A percentile compares a stretch with the other conserved stretches of the same genome.
Evolutionary conservation across 1,140 invertebrate species (phyloP).

Genomic region (Plodia interpunctella): DNA sequence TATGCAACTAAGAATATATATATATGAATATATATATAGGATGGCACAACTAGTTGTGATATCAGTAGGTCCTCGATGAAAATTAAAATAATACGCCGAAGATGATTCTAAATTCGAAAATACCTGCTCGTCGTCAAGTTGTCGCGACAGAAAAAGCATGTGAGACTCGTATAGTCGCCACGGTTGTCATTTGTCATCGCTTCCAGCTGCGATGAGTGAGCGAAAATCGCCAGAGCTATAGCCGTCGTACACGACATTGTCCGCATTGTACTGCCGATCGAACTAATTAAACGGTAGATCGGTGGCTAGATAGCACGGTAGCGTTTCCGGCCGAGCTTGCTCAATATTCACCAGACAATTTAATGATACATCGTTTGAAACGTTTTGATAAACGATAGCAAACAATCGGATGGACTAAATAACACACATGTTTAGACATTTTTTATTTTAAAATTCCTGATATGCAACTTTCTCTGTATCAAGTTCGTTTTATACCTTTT

Average conservation of each 20-base stretch:
- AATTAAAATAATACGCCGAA: neutral
- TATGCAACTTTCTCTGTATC: no score
- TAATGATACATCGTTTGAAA: conserved; percentile 38
- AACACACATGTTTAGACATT: neutral
- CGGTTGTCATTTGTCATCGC: conserved; percentile 50
- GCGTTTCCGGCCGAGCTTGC: conserved; percentile 69
- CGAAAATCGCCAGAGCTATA: conserved; percentile 50
- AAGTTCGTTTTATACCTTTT: no score
- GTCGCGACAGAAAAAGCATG: neutral
- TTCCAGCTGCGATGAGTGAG: conserved; percentile 62
- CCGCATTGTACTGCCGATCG: conserved; percentile 60
- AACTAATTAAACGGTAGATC: conserved; percentile 71
- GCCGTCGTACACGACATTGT: conserved; percentile 51
- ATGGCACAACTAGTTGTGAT: no score
- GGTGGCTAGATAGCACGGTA: conserved; percentile 59
- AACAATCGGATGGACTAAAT: conserved; percentile 34
- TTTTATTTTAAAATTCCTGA: no score
- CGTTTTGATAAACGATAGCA: conserved; percentile 61
- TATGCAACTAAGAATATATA: no score
- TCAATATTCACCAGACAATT: conserved; percentile 56
- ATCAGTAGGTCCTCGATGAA: no score
- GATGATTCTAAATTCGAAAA: neutral
- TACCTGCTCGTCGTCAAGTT: neutral
- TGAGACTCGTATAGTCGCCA: neutral
- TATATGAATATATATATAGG: no score